Evolutionary conservation across 2,113 vertebrate genomes (phyloP), one percentile per base, ranked within the genome.

Genomic region (Gallinago jamesoni): DNA sequence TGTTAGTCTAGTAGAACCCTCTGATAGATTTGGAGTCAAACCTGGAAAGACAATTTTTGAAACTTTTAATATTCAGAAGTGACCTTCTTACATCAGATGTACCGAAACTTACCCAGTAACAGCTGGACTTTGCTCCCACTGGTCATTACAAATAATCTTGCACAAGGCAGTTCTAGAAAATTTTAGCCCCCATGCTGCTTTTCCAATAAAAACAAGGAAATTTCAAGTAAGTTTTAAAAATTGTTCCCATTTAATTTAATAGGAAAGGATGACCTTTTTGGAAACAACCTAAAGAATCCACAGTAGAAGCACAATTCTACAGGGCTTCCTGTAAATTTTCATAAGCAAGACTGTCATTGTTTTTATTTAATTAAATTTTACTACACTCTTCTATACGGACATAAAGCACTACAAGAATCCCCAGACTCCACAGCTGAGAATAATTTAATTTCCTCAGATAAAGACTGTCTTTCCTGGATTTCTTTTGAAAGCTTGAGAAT

Each of bases 351-450:
- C n/a, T 72, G 33, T 67, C 20, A 70, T 21, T 85, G 30, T 9
- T 90, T 84, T 92, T 77, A 77, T 84, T 92, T 80, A 66, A 92
- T 95, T 94, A 86, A 89, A 93, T 74, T 30, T 8, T 80, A 62
- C 28, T 20, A 52, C 19, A 50, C 4, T 74, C 52, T 90, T 88
- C 55, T 96, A 57, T 62, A 43, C 0, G 1, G 3, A 43, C 21
- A 41, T 69, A 83, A 85, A 74, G 23, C 30, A 59, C 24, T 90
- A 30, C 7, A 50, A 77, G 22, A 84, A 84, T 67, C 30, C 66
- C 15, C 6, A 67, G 39, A 89, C 25, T 77, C 22, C n/a, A 43
- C 23, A 63, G 30, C 28, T 67, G 37, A 60, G n/a, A 83, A 77
- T 56, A 77, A 89, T 88, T 91, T 55, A 83, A 96, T 94, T 91